phyloP scores from a whole-genome alignment of 2,113 vertebrate species.

The Agapornis roseicollis region DNA sequence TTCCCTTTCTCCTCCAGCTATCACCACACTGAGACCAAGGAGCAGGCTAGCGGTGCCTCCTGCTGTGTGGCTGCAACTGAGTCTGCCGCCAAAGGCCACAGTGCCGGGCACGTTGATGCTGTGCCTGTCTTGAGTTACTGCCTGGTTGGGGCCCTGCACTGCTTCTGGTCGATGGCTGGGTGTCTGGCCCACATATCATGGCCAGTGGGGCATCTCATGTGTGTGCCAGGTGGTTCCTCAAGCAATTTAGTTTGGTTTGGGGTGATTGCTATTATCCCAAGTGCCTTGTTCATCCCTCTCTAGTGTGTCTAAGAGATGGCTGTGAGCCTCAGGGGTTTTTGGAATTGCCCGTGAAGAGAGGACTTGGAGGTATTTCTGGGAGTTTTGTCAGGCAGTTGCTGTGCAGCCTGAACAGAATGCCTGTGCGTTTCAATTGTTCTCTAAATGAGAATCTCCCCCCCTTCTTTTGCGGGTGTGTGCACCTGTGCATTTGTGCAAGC shows the following conservation, averaged over 20 bases:
- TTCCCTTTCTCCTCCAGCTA: background rate
- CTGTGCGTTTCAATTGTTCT: background rate
- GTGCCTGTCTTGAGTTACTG: background rate
- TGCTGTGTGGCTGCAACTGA: background rate
- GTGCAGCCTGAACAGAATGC: background rate
- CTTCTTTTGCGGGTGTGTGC: background rate
- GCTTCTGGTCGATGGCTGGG: background rate
- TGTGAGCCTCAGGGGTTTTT: background rate
- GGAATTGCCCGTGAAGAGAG: background rate
- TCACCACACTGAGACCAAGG: fast-evolving
- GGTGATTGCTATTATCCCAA: background rate
- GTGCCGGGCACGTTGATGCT: background rate
- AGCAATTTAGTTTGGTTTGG: background rate
- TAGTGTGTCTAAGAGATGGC: background rate
- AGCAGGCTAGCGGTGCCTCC: background rate
- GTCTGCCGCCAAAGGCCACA: background rate
- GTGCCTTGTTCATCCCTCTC: background rate
- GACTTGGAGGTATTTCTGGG: background rate
- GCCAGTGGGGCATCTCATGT: background rate
- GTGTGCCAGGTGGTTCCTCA: background rate
- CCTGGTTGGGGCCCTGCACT: background rate
- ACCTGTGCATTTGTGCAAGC: background rate
- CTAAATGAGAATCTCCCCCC: background rate
- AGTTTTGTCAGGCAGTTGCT: background rate
- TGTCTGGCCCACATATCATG: fast-evolving